phyloP scores from a whole-genome alignment of 2,797 vertebrate genomes.

The Mormyrus proboscirostris region DNA sequence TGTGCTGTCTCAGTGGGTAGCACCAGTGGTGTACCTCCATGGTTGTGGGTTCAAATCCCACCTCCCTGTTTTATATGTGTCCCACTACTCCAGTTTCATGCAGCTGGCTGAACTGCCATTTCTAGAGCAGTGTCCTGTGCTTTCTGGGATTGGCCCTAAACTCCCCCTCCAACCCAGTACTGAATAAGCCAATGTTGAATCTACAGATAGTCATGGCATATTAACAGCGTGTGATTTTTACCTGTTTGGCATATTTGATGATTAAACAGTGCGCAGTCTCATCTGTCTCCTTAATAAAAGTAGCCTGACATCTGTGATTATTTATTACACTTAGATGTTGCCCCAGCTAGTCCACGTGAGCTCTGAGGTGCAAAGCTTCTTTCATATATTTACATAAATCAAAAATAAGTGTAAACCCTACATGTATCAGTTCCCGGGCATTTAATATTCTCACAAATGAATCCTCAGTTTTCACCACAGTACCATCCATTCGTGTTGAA shows the following conservation, averaged over 20 bases:
- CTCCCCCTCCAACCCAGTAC: background rate
- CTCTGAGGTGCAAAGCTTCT: background rate
- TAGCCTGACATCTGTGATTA: background rate
- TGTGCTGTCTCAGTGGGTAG: background rate
- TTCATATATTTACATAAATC: background rate
- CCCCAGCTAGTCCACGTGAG: background rate
- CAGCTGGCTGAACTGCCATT: background rate
- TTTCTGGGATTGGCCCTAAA: background rate
- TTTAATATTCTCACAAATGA: constrained; percentile 59
- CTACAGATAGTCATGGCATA: background rate
- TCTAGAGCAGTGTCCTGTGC: background rate
- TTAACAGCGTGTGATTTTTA: background rate
- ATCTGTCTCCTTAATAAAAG: background rate
- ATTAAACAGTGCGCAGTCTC: background rate
- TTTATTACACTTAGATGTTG: background rate
- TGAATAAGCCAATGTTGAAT: background rate
- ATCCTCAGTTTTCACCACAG: constrained; percentile 52
- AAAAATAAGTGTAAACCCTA: constrained; percentile 2
- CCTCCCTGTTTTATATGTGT: background rate
- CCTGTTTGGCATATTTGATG: background rate
- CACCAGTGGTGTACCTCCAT: background rate
- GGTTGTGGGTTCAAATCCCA: background rate
- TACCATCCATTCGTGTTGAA: constrained; percentile 49
- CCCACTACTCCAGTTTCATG: background rate
- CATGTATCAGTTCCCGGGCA: constrained; percentile 31